These are phyloP conservation scores for Polydrusus tereticollis DNA, from an alignment of 2,888 invertebrate species.

Conservation along the genomic window DNA sequence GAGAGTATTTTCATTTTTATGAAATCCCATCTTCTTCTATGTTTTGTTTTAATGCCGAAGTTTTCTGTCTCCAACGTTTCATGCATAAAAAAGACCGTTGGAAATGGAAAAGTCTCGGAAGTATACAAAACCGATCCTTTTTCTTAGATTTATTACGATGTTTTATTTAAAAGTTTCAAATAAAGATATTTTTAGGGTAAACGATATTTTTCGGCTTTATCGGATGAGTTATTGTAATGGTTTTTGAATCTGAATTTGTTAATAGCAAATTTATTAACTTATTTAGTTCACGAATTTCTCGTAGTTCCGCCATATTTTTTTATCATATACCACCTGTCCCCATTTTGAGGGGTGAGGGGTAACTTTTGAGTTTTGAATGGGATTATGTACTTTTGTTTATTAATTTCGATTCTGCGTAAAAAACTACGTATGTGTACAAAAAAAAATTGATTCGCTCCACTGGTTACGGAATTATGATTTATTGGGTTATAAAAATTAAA, in stretches of 20 bases:
- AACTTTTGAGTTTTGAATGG: too few species aligned
- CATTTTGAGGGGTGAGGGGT: too few species aligned
- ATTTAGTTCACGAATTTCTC: too few species aligned
- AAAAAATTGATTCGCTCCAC: too few species aligned
- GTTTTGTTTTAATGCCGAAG: constrained; percentile 46
- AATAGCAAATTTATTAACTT: neutral
- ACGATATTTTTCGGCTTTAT: constrained; percentile 3
- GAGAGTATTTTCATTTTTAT: constrained; percentile 54
- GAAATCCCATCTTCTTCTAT: constrained; percentile 53
- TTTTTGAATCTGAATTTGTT: neutral
- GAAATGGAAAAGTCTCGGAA: constrained; percentile 40
- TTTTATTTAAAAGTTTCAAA: constrained; percentile 42
- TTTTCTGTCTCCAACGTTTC: constrained; percentile 39
- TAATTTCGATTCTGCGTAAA: too few species aligned
- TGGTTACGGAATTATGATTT: too few species aligned
- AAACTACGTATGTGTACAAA: too few species aligned
- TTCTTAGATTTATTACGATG: constrained; percentile 43
- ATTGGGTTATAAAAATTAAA: too few species aligned
- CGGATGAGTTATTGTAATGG: neutral
- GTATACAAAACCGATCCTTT: constrained; percentile 33
- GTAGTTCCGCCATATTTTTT: too few species aligned
- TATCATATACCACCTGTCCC: too few species aligned
- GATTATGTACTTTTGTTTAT: too few species aligned
- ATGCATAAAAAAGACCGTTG: constrained; percentile 41
- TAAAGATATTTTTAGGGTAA: constrained; percentile 14